Percentiles rank a stretch among this genome's conserved stretches.
phyloP scores from a whole-genome alignment of 2,113 vertebrate genomes.

The Amphilophus citrinellus region DNA sequence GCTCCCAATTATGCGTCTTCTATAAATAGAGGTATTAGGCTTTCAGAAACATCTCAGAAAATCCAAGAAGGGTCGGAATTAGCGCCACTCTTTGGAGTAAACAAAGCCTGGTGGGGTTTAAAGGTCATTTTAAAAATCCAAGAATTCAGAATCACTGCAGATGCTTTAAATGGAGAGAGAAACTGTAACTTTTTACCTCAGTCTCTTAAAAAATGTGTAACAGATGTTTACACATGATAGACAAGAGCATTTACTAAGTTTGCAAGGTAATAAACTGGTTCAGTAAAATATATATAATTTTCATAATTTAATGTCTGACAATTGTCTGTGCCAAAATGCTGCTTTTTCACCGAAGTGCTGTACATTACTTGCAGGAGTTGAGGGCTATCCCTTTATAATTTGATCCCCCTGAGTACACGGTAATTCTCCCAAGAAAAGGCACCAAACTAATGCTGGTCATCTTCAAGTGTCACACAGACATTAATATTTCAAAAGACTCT shows the following conservation, averaged over 20 bases:
- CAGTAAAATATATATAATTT: background rate
- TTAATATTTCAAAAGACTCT: slow-evolving; percentile 60
- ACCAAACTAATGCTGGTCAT: slow-evolving; percentile 24
- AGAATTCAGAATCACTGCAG: background rate
- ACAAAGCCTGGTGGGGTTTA: background rate
- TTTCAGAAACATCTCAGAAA: background rate
- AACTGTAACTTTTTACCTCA: background rate
- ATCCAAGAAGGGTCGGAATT: background rate
- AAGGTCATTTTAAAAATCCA: background rate
- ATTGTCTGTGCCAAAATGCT: background rate
- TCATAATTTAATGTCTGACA: background rate
- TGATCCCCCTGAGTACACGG: background rate
- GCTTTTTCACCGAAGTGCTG: background rate
- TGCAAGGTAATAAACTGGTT: background rate
- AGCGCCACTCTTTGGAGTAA: background rate
- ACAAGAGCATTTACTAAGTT: background rate
- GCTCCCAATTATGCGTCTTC: background rate
- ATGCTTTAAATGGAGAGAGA: background rate
- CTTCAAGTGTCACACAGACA: slow-evolving; percentile 23
- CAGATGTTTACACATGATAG: background rate
- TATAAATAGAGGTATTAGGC: background rate
- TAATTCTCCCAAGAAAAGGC: background rate
- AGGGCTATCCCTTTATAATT: background rate
- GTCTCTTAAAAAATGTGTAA: background rate
- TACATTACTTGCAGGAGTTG: background rate